Conservation (phyloP, 1,140 invertebrate genomes). For the Aphaenogaster floridana region DNA sequence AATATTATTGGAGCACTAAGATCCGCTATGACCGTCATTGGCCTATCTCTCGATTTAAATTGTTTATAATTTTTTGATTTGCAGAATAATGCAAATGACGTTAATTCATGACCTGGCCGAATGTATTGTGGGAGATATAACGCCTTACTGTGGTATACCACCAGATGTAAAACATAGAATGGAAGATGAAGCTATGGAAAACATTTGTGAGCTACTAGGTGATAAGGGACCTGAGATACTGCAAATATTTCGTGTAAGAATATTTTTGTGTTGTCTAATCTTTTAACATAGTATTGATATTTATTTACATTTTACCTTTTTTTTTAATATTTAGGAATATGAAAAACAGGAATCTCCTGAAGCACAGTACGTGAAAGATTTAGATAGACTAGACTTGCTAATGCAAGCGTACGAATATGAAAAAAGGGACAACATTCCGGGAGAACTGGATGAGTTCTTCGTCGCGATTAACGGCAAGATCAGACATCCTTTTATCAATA, state of each 20-base stretch:
- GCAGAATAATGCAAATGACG: slow-evolving; percentile 92
- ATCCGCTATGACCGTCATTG: too few species aligned
- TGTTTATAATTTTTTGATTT: slow-evolving; percentile 54
- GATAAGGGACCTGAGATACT: slow-evolving; percentile 91
- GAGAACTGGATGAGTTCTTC: slow-evolving; percentile 96
- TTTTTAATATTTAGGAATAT: slow-evolving; percentile 92
- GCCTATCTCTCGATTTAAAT: too few species aligned
- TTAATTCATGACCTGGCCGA: slow-evolving; percentile 99
- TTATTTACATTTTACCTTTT: not conserved
- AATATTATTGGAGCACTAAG: too few species aligned
- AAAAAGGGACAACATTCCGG: slow-evolving; percentile 90
- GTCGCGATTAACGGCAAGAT: slow-evolving; percentile 93
- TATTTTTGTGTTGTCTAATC: slow-evolving; percentile 7
- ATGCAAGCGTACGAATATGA: slow-evolving; percentile 99
- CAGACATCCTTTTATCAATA: slow-evolving; percentile 89
- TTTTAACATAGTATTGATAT: not conserved
- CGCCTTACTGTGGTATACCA: slow-evolving; percentile 95
- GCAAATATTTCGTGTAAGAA: slow-evolving; percentile 91
- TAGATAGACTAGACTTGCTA: slow-evolving; percentile 98
- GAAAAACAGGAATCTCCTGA: slow-evolving; percentile 94
- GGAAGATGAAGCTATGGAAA: slow-evolving; percentile 96
- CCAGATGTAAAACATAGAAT: slow-evolving; percentile 94
- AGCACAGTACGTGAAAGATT: slow-evolving; percentile 97
- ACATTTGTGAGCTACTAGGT: slow-evolving; percentile 91
- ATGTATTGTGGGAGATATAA: slow-evolving; percentile 98